A percentile compares a stretch with the other conserved stretches of the same genome.
Conservation (phyloP, 1,140 invertebrate species). For the Potamilus streckersoni region DNA sequence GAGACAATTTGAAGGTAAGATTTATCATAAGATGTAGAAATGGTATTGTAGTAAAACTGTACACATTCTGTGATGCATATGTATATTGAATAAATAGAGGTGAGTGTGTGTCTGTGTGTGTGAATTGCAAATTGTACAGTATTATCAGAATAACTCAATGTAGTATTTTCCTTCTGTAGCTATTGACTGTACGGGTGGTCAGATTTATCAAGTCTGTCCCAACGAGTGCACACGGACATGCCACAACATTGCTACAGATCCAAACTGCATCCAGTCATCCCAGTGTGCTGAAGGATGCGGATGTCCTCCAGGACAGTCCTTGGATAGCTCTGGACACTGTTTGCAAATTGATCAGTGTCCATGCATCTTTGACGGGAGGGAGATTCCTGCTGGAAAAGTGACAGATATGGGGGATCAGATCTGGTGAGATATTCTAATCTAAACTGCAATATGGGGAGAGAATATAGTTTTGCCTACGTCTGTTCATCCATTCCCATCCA, state of each 20-base stretch:
- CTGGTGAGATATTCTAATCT: slow-evolving; percentile 72
- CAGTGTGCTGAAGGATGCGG: slow-evolving; percentile 89
- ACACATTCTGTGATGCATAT: too few relatives aligned
- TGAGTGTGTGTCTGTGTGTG: too few relatives aligned
- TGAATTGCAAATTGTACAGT: too few relatives aligned
- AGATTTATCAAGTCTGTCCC: slow-evolving; percentile 83
- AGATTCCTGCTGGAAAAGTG: slow-evolving; percentile 81
- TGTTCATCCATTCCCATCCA: background rate
- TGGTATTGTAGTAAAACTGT: too few relatives aligned
- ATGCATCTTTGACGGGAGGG: slow-evolving; percentile 79
- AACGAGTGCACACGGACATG: slow-evolving; percentile 81
- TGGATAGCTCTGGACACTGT: slow-evolving; percentile 80
- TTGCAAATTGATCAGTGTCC: slow-evolving; percentile 81
- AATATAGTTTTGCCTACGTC: too few relatives aligned
- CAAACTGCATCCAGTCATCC: slow-evolving; percentile 71
- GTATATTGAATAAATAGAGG: too few relatives aligned
- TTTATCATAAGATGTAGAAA: too few relatives aligned
- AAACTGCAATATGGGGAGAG: too few relatives aligned
- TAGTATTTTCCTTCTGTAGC: slow-evolving; percentile 26
- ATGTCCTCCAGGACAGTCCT: slow-evolving; percentile 81
- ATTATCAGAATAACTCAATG: background rate
- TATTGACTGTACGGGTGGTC: slow-evolving; percentile 77
- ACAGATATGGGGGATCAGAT: slow-evolving; percentile 67
- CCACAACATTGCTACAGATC: slow-evolving; percentile 72
- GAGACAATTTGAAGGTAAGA: too few relatives aligned